Conservation (phyloP, 2,797 vertebrate species). For the Phataginus tricuspis region DNA sequence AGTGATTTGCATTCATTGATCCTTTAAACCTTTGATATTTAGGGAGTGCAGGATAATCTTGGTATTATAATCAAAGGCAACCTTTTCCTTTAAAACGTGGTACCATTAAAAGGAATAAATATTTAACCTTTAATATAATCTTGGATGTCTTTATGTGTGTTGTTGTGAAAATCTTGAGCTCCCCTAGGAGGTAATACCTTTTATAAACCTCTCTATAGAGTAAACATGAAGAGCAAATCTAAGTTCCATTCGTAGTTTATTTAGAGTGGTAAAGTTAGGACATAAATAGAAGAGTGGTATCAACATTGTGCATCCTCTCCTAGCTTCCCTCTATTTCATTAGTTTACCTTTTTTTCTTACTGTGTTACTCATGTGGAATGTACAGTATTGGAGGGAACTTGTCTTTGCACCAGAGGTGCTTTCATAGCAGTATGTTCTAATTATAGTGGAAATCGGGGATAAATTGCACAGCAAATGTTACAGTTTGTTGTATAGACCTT, state of each 20-base stretch:
- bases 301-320: neutral
- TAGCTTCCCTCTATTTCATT: neutral
- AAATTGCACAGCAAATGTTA: slow-evolving; percentile 38
- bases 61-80: neutral
- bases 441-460: slow-evolving; percentile 15
- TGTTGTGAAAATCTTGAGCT: slow-evolving; percentile 22
- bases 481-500: neutral
- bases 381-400: slow-evolving; percentile 33
- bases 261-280: neutral
- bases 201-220: neutral
- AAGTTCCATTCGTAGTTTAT: neutral
- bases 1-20: neutral
- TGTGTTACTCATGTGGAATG: neutral
- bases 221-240: slow-evolving; percentile 11
- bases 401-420: slow-evolving; percentile 41
- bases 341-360: neutral
- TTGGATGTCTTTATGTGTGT: neutral
- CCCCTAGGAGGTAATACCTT: neutral
- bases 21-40: neutral
- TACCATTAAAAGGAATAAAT: neutral
- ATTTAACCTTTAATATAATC: neutral
- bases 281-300: neutral
- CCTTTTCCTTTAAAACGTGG: neutral
- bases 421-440: slow-evolving; percentile 42
- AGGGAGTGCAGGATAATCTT: neutral